Conservation (phyloP, 1,140 invertebrate species). For the Melipona quadrifasciata region DNA sequence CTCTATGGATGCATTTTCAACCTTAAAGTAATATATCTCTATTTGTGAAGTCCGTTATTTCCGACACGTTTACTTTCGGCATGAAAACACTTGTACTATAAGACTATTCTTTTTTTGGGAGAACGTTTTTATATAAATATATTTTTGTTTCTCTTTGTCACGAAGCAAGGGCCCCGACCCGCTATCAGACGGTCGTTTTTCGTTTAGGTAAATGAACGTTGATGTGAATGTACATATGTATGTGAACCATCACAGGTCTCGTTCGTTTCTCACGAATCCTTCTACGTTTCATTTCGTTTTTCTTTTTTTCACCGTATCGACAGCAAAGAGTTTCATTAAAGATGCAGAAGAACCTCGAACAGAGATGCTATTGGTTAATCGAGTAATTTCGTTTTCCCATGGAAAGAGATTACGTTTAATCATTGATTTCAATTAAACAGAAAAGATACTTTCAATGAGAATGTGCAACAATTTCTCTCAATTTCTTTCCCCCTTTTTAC, state of each 20-base stretch:
- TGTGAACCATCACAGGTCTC: constrained; percentile 27
- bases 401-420: neutral
- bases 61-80: neutral
- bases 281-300: neutral
- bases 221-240: constrained; percentile 49
- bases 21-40: neutral
- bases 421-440: neutral
- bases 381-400: neutral
- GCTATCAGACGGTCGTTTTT: constrained; percentile 81
- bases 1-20: neutral
- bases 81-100: neutral
- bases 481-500: neutral
- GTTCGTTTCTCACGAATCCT: neutral
- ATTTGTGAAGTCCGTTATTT: neutral
- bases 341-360: neutral
- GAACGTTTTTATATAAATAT: constrained; percentile 12
- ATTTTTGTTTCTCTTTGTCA: constrained; percentile 66
- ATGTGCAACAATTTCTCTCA: neutral
- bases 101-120: constrained; percentile 7
- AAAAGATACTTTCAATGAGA: neutral
- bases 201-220: constrained; percentile 80
- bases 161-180: constrained; percentile 80
- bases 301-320: neutral
- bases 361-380: neutral
- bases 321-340: no score